phyloP scores from a whole-genome alignment of 2,113 vertebrate species.

The Erythrolamprus reginae region DNA sequence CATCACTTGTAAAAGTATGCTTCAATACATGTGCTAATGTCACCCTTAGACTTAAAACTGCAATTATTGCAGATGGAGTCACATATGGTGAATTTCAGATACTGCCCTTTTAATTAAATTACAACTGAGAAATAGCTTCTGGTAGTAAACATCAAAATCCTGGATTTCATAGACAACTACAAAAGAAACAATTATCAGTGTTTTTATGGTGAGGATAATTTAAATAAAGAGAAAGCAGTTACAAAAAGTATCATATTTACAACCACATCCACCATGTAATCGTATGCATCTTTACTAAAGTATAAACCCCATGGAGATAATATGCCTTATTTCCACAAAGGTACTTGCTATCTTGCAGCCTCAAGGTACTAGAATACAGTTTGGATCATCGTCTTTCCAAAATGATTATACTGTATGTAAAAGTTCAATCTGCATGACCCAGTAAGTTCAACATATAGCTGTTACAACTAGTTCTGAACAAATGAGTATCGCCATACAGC shows the following conservation, averaged over 20 bases:
- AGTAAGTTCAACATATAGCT: neutral
- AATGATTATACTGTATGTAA: neutral
- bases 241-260: neutral
- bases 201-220: neutral
- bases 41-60: slow-evolving; percentile 58
- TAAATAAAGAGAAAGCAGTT: neutral
- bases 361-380: neutral
- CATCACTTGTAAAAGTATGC: slow-evolving; percentile 55
- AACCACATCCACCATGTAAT: neutral
- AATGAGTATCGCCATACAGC: neutral
- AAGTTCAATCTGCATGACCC: neutral
- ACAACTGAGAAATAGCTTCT: slow-evolving; percentile 52
- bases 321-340: neutral
- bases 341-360: neutral
- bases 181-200: slow-evolving; percentile 29
- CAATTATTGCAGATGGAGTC: slow-evolving; percentile 65
- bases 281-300: neutral
- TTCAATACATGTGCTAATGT: slow-evolving; percentile 49
- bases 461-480: neutral
- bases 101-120: slow-evolving; percentile 68
- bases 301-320: neutral
- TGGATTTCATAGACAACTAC: slow-evolving; percentile 54
- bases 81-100: slow-evolving; percentile 68
- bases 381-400: neutral
- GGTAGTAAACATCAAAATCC: slow-evolving; percentile 48